Base-by-base conservation (phyloP, 2,113 vertebrate species). In the Anthoscopus minutus region DNA sequence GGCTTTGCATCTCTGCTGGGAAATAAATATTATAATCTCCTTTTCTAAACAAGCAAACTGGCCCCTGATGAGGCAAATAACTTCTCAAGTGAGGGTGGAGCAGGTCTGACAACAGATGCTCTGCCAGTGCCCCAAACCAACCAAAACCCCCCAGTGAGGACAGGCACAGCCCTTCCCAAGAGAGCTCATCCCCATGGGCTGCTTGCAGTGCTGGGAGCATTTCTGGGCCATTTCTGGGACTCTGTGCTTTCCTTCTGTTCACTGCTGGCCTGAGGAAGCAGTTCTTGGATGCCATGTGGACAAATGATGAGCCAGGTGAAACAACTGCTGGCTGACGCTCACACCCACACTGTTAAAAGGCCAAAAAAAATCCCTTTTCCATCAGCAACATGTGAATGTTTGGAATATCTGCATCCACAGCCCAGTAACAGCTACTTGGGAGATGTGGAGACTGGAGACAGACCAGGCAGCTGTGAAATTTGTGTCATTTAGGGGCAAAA, bases 11-110 rank as follows among this genome's bases (percentile, higher is more conserved):
- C 77, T 88, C 80, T 77, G 31, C 82, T 61, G 80, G 86, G 88
- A 88, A 95, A 92, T 86, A 64, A 92, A 81, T 88, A 37, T 60
- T 78, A 67, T 79, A 74, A 93, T 90, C 77, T 72, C 19, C 73
- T 67, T 89, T 84, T 91, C 91, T 57, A 84, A 96, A 91, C 65
- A 81, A 95, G 72, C 72, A 83, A 84, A 73, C 56, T 9, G 23
- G 47, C 72, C 24, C 64, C 88, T 64, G 80, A 76, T 67, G 77
- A 88, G 56, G 56, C 22, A 76, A 92, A 79, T 31, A 65, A 35
- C 35, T 86, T 28, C 42, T 78, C 60, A 45, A 92, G 48, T 45
- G 80, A 92, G 78, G 56, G 76, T 71, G 58, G 69, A 67, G 31
- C 20, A 53, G 51, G 20, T 81, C 77, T 89, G 81, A 48, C 72